Evolutionary conservation across 1,140 invertebrate genomes (phyloP).

Genomic region (Orius insidiosus): DNA sequence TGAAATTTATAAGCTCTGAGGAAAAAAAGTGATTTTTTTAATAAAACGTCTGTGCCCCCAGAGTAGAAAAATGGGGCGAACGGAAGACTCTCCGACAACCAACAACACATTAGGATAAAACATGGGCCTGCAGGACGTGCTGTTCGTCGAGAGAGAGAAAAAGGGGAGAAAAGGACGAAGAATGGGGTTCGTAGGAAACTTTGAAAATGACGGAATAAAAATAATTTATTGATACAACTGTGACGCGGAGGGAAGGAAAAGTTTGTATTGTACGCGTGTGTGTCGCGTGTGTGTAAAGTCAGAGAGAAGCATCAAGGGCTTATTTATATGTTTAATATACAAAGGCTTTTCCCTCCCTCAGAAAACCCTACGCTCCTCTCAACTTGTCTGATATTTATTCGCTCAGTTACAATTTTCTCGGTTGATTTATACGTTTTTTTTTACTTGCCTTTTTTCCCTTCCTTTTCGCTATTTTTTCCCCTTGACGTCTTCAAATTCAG

Average conservation of each 20-base stretch:
- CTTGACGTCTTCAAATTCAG: too few relatives aligned
- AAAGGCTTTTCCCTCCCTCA: background rate
- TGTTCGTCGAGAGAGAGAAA: too few relatives aligned
- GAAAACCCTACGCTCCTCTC: background rate
- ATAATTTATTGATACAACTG: conserved; percentile 11
- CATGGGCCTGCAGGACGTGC: too few relatives aligned
- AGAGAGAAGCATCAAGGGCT: background rate
- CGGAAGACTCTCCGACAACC: too few relatives aligned
- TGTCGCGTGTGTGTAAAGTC: background rate
- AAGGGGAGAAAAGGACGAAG: too few relatives aligned
- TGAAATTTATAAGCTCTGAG: too few relatives aligned
- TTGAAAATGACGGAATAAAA: conserved; percentile 13
- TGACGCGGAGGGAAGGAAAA: background rate
- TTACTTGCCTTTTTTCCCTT: background rate
- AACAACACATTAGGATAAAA: too few relatives aligned
- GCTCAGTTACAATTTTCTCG: too few relatives aligned
- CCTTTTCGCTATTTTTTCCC: background rate
- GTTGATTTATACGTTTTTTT: too few relatives aligned
- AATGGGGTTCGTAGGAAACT: background rate
- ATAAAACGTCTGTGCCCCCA: too few relatives aligned
- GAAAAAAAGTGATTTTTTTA: too few relatives aligned
- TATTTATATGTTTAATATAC: conserved; percentile 13
- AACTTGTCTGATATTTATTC: background rate
- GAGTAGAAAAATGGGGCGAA: too few relatives aligned
- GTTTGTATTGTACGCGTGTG: background rate